Conservation (phyloP, 2,113 vertebrate genomes). For the Bos javanicus region DNA sequence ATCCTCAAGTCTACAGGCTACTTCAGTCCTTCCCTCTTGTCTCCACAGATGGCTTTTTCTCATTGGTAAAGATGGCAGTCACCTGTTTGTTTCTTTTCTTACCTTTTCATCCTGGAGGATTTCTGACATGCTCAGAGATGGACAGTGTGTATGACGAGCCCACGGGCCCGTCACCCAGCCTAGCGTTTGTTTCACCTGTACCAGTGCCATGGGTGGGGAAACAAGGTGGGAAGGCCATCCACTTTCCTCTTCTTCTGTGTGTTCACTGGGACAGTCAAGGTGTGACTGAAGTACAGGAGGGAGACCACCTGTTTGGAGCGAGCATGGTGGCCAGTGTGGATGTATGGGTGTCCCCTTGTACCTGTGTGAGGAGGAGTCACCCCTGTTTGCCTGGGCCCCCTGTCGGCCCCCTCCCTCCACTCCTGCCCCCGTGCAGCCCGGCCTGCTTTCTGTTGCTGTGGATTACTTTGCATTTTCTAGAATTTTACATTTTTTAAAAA, state of each 20-base stretch:
- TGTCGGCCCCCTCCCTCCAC: background rate
- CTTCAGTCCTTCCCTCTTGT: background rate
- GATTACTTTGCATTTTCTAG: background rate
- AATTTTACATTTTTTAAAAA: background rate
- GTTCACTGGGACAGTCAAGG: too few species aligned
- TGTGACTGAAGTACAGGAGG: background rate
- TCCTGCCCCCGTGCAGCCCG: background rate
- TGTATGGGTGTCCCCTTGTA: background rate
- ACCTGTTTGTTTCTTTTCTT: background rate
- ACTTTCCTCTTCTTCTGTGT: too few species aligned
- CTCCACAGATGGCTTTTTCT: background rate
- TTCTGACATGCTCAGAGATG: background rate
- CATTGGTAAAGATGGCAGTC: background rate
- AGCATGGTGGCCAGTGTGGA: too few species aligned
- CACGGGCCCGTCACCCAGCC: background rate
- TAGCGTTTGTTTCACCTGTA: too few species aligned
- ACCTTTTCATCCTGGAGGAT: background rate
- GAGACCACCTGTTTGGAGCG: background rate
- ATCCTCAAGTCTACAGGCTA: too few species aligned
- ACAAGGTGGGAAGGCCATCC: background rate
- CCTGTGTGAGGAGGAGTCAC: background rate
- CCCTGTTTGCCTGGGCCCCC: background rate
- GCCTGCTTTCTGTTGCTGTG: background rate
- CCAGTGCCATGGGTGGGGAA: background rate
- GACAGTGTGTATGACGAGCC: background rate